phyloP scores from a whole-genome alignment of 2,113 vertebrate genomes.

The Barbus barbus region DNA sequence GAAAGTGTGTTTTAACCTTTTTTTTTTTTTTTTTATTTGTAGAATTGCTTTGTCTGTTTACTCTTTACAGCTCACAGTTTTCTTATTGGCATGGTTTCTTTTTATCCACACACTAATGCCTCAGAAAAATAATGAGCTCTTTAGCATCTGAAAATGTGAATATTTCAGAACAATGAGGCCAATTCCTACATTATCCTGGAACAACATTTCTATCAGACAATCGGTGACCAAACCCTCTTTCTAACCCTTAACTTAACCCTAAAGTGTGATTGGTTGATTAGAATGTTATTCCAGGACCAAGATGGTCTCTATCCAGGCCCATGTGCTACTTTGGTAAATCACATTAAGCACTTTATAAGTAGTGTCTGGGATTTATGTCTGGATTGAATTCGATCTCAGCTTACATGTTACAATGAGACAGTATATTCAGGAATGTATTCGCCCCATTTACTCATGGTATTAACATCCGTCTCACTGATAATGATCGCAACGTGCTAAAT shows the following conservation, averaged over 20 bases:
- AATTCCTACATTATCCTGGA: not conserved
- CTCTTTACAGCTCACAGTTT: not conserved
- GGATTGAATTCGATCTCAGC: not conserved
- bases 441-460: not conserved
- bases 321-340: not conserved
- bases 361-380: constrained; percentile 1
- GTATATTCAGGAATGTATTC: not conserved
- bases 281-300: not conserved
- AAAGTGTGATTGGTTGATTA: too few relatives aligned
- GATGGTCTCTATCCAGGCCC: not conserved
- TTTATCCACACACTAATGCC: not conserved
- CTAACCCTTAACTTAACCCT: too few relatives aligned
- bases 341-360: not conserved
- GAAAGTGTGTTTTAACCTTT: not conserved
- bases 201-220: too few relatives aligned
- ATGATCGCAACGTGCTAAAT: not conserved
- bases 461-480: not conserved
- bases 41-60: not conserved
- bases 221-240: too few relatives aligned
- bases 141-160: not conserved
- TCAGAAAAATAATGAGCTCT: not conserved
- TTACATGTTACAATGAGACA: not conserved
- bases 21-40: not conserved
- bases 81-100: not conserved
- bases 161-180: not conserved